A percentile compares a stretch with the other conserved stretches of the same genome.
Evolutionary conservation across 2,888 invertebrate species (phyloP).

Genomic region (Aelia acuminata): DNA sequence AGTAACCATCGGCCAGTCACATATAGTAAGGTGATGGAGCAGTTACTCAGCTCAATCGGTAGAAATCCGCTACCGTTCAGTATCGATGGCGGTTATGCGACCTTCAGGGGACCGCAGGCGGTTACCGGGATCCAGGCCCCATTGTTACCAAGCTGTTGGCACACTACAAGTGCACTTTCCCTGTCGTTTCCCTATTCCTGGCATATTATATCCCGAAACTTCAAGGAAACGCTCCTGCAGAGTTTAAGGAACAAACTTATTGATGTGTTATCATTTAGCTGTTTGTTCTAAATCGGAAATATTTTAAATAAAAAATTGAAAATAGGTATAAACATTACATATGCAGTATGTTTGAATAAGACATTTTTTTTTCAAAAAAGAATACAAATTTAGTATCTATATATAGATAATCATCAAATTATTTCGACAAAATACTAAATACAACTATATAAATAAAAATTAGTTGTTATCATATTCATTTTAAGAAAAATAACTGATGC

Average conservation of each 20-base stretch:
- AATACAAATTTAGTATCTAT: too few relatives aligned
- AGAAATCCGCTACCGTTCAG: background rate
- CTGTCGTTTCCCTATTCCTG: slow-evolving; percentile 19
- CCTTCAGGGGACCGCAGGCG: slow-evolving; percentile 2
- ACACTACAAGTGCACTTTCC: background rate
- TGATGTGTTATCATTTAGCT: background rate
- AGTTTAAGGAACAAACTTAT: background rate
- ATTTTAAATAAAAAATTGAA: background rate
- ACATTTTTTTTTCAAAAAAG: too few relatives aligned
- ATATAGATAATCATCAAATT: too few relatives aligned
- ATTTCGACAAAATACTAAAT: too few relatives aligned
- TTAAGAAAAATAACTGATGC: too few relatives aligned
- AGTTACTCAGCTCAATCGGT: background rate
- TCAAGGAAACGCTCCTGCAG: background rate
- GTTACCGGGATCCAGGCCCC: background rate
- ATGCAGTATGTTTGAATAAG: too few relatives aligned
- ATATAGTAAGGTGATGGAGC: background rate
- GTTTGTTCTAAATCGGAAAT: background rate
- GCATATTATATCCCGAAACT: background rate
- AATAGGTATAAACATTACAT: too few relatives aligned
- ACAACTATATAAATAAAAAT: too few relatives aligned
- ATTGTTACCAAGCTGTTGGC: slow-evolving; percentile 16
- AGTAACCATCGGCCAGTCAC: background rate
- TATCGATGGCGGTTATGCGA: background rate
- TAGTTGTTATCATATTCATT: too few relatives aligned